Base-by-base conservation (phyloP, 1,140 invertebrate genomes). In the Latrodectus geometricus region DNA sequence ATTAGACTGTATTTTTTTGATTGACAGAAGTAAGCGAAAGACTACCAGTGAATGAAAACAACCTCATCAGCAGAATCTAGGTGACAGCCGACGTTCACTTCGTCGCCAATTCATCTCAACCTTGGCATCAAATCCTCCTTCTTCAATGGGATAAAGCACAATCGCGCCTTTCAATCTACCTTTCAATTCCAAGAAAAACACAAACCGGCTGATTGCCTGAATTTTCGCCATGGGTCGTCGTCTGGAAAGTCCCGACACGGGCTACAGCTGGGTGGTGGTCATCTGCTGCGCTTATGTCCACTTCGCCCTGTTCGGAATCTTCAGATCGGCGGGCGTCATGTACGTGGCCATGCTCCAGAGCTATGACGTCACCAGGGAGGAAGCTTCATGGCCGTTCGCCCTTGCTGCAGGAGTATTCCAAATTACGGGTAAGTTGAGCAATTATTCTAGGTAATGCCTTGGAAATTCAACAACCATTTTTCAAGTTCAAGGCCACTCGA, bases 371-470 rank as follows among this genome's bases (percentile, higher is more conserved):
- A 86, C 88, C 4, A 56, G 84, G 9, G 88, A 88, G 23, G 70
- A 88, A 49, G 89, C 89, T 4, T 88, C 89, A 0, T 89, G 89
- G 89, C 88, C 89, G 0, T 80, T 89, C 50, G 88, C 88, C 14
- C 50, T 89, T 15, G 78, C 75, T 49, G 49, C 77, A 11, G 70
- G 76, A 11, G 61, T 87, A 50, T 87, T 87, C 52, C 77, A 87
- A n/a, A 76, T 87, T 49, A 23, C 70, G 12, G 77, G 86, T 87
- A 54, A 86, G 76, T 35, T 35, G 35, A 35, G 35, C 35, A 35
- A 35, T 35, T 35, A 35, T 35, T 35, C 35, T 35, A 35, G 35
- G 35, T 35, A 35, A 35, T 35, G 35, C 35, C 35, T 35, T 35
- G 35, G 35, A 35, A 35, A 35, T 35, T 35, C 35, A 35, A 1